Conservation (phyloP, 2,797 vertebrate species). For the Acomys russatus region DNA sequence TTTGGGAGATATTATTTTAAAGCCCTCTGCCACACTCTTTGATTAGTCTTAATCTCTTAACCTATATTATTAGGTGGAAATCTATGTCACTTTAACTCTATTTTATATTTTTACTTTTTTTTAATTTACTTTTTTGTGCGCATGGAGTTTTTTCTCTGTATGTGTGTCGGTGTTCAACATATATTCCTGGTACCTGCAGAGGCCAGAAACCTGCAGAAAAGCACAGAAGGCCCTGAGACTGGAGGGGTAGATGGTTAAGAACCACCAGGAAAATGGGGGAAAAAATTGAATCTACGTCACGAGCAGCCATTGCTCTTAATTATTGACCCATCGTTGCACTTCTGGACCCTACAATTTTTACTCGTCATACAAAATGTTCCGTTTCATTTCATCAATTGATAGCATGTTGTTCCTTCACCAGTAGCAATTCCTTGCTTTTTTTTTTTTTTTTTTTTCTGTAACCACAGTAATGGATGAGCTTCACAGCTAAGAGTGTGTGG, state of each 20-base stretch:
- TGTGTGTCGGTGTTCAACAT: background rate
- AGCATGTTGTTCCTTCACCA: background rate
- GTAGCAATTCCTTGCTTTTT: background rate
- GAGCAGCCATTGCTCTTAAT: background rate
- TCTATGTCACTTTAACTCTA: background rate
- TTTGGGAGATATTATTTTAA: constrained; percentile 2
- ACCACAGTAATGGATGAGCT: background rate
- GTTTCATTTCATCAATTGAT: background rate
- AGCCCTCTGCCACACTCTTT: background rate
- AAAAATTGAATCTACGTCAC: no score
- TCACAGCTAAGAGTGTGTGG: background rate
- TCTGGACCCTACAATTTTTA: background rate
- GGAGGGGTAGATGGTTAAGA: background rate
- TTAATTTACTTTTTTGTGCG: background rate
- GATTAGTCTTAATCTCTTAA: background rate
- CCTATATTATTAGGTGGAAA: background rate
- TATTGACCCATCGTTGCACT: background rate
- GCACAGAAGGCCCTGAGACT: background rate
- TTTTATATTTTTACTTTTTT: background rate
- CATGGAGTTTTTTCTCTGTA: background rate
- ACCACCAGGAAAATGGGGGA: background rate
- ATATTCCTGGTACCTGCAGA: no score
- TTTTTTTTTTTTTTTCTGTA: background rate
- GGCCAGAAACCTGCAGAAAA: background rate
- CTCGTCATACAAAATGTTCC: background rate